These are phyloP conservation scores for Takifugu rubripes DNA, from an alignment of 2,797 vertebrate species.

Conservation along the genomic window DNA sequence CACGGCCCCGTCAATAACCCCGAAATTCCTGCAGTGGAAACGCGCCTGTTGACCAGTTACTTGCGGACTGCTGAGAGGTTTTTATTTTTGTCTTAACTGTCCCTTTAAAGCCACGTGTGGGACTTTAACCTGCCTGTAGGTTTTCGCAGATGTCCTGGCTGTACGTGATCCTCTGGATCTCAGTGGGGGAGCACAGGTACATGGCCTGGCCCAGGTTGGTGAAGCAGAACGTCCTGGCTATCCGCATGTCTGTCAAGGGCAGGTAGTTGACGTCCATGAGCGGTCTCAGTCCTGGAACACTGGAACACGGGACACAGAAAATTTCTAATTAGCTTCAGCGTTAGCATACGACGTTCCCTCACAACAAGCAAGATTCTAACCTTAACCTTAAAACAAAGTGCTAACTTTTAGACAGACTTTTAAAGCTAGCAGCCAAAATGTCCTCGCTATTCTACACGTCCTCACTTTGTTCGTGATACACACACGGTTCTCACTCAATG, in stretches of 20 bases:
- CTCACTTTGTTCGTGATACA: too few species aligned
- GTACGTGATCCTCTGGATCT: constrained; percentile 97
- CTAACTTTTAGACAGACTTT: too few species aligned
- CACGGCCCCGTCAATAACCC: too few species aligned
- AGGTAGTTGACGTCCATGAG: constrained; percentile 97
- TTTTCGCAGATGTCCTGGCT: constrained; percentile 99
- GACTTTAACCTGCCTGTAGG: constrained; percentile 81
- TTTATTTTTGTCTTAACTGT: background rate
- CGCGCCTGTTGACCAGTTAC: background rate
- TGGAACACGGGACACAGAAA: constrained; percentile 54
- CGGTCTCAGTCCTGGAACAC: constrained; percentile 94
- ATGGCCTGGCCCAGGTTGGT: constrained; percentile 96
- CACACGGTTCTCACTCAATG: too few species aligned
- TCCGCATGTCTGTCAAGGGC: constrained; percentile 97
- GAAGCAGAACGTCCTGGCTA: constrained; percentile 99
- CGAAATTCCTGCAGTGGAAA: too few species aligned
- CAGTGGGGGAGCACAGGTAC: constrained; percentile 95
- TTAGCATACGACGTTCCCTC: too few species aligned
- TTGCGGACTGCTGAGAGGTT: background rate
- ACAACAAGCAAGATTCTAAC: too few species aligned
- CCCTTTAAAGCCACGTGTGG: background rate
- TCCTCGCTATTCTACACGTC: too few species aligned
- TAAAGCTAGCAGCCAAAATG: too few species aligned
- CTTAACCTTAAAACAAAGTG: too few species aligned
- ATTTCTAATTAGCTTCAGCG: background rate